Base-by-base conservation (phyloP, 2,888 invertebrate species). In the Oeneis ivallda region DNA sequence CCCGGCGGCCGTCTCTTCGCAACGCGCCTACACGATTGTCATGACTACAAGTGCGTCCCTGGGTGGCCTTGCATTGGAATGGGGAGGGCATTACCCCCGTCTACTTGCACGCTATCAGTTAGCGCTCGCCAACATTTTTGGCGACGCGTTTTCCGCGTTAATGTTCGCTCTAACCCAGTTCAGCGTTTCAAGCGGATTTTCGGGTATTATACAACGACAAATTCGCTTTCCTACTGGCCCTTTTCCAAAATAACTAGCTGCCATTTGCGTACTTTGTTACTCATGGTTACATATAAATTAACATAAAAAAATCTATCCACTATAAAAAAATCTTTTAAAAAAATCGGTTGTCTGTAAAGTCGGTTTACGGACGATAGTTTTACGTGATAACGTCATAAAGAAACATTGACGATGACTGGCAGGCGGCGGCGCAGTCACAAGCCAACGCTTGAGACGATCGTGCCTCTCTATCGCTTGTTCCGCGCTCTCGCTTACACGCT, bases 51-150 rank as follows among this genome's bases (percentile, higher is more conserved):
- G 82, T 92, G 79, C 92, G 89, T 88, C 89, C 87, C 92, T 92
- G 92, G 89, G 88, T 86, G 89, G 90, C 92, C 92, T 92, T 92
- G 92, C 92, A 92, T 83, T 90, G 89, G 92, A 83, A 84, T 90
- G 92, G 87, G 92, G 91, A 91, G 92, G 92, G 90, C 92, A 92
- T 87, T 92, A 89, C 83, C 91, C 92, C 82, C 89, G 87, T 81
- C 87, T 86, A 87, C 74, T 78, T 82, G 81, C 82, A 81, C 80
- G 82, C 84, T 88, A 88, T 87, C 86, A 86, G 87, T 85, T 85
- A 82, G 82, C 85, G 83, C 82, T 83, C 79, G 84, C 85, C 83
- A 84, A 85, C 84, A 81, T 83, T 85, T 81, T 79, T 79, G 81
- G 79, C 80, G 82, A 76, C 76, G 80, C 72, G 76, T 84, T 87